A percentile compares a stretch with the other conserved stretches of the same genome.
Conservation (phyloP, 2,113 vertebrate species). For the Periophthalmodon schlosseri region DNA sequence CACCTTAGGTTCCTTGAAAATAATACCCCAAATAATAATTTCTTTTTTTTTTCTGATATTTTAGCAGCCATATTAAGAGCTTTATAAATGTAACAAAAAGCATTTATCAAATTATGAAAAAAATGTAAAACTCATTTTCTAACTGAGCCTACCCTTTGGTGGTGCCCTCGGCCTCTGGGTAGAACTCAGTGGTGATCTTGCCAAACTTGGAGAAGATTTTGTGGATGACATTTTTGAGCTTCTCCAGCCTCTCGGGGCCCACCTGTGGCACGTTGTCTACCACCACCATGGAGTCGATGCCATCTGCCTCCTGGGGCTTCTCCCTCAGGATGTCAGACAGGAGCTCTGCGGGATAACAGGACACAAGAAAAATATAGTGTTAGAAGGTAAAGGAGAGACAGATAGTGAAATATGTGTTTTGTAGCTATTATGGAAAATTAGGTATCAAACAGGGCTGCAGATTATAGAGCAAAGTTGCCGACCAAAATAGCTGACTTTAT, state of each 20-base stretch:
- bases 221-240: conserved; percentile 96
- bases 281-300: conserved; percentile 93
- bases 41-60: neutral
- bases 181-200: conserved; percentile 95
- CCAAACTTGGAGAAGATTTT: conserved; percentile 99
- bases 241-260: conserved; percentile 91
- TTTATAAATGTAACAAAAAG: neutral
- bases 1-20: too few species aligned
- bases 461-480: neutral
- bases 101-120: neutral
- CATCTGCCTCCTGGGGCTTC: conserved; percentile 91
- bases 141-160: conserved; percentile 87
- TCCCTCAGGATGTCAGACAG: conserved; percentile 89
- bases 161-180: conserved; percentile 89
- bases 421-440: neutral
- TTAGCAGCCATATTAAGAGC: neutral
- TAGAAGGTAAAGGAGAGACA: neutral
- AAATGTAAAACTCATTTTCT: neutral
- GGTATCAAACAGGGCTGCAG: neutral
- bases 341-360: conserved; percentile 68
- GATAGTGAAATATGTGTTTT: neutral
- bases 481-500: too few species aligned
- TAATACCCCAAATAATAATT: too few species aligned
- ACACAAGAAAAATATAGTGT: neutral
- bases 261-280: conserved; percentile 98